Conservation (phyloP, 2,113 vertebrate genomes). For the Chaetodon trifascialis region DNA sequence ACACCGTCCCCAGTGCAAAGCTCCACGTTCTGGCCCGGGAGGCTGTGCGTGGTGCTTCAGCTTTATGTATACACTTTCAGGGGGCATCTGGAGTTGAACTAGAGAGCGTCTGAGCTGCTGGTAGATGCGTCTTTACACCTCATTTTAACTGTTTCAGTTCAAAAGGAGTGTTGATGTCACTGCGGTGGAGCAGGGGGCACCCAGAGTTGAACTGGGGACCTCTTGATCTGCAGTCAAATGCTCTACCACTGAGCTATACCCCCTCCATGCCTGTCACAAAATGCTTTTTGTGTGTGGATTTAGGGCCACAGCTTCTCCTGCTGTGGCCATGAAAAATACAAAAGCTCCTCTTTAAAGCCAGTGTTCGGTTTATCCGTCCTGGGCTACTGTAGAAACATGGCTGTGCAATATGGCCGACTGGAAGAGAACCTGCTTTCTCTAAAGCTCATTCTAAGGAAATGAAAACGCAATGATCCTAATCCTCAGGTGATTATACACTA, state of each 20-base stretch:
- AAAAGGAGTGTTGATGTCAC: neutral
- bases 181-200: conserved; percentile 73
- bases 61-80: conserved; percentile 53
- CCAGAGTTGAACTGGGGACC: conserved; percentile 85
- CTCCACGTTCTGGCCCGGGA: neutral
- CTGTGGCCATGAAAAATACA: no score
- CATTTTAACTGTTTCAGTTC: conserved; percentile 65
- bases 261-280: neutral
- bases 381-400: no score
- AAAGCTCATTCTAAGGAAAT: no score
- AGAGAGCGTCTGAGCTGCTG: conserved; percentile 83
- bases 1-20: neutral
- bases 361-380: no score
- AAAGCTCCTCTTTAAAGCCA: no score
- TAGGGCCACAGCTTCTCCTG: no score
- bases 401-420: no score
- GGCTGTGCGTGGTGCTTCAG: neutral
- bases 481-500: no score
- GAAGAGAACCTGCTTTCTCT: no score
- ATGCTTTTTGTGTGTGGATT: no score
- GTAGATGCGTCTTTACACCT: conserved; percentile 83
- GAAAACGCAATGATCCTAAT: no score
- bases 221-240: conserved; percentile 90
- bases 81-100: conserved; percentile 85
- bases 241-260: conserved; percentile 86